phyloP scores from a whole-genome alignment of 1,140 invertebrate genomes.

The Drosophila elegans region DNA sequence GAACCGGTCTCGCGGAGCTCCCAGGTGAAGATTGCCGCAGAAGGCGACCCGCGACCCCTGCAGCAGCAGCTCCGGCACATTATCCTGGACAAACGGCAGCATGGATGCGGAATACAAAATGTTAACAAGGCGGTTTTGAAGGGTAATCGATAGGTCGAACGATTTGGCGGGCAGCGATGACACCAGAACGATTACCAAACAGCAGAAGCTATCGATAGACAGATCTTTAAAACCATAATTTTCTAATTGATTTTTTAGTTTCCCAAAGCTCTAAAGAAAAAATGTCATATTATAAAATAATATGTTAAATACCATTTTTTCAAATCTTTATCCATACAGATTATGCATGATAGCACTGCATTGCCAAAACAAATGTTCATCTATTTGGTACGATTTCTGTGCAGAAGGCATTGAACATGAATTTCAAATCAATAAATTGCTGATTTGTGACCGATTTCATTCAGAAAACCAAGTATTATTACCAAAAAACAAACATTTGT shows the following conservation, averaged over 20 bases:
- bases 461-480: background rate
- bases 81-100: constrained; percentile 41
- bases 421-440: background rate
- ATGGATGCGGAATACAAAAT: constrained; percentile 22
- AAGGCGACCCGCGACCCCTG: constrained; percentile 53
- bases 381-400: background rate
- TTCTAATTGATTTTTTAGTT: too few species aligned
- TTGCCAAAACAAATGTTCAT: background rate
- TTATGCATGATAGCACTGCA: background rate
- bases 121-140: constrained; percentile 19
- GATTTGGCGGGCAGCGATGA: too few species aligned
- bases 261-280: too few species aligned
- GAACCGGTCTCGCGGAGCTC: background rate
- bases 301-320: too few species aligned
- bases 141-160: too few species aligned
- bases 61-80: constrained; percentile 57
- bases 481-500: background rate
- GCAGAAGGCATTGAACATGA: background rate
- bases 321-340: too few species aligned
- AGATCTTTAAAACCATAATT: too few species aligned
- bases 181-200: too few species aligned
- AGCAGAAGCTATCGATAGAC: background rate
- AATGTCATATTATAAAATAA: too few species aligned
- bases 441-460: background rate
- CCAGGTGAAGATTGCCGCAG: constrained; percentile 40